phyloP scores from a whole-genome alignment of 2,113 vertebrate species.

The Gavialis gangeticus region DNA sequence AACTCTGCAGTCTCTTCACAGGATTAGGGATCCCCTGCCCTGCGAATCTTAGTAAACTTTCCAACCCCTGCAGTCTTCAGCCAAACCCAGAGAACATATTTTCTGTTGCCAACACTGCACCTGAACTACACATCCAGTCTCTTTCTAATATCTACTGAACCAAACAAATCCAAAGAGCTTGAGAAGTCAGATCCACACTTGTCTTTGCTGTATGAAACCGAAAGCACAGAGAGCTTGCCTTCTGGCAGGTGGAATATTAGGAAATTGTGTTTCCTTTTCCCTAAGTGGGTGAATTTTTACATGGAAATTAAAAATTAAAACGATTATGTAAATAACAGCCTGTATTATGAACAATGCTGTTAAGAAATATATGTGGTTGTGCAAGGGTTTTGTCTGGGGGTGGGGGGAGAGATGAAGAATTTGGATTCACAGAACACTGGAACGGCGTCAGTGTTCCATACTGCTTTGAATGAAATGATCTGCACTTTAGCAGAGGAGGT shows the following conservation, averaged over 20 bases:
- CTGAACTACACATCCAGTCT: neutral
- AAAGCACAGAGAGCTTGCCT: neutral
- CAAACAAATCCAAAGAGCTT: neutral
- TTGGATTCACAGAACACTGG: neutral
- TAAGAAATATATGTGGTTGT: neutral
- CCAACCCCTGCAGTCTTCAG: accelerated
- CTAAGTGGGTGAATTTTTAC: neutral
- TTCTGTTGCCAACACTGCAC: neutral
- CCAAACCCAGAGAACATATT: neutral
- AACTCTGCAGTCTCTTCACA: neutral
- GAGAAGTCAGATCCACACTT: neutral
- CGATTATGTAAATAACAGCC: neutral
- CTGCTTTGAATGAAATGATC: neutral
- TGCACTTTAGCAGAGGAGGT: neutral
- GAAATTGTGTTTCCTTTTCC: neutral
- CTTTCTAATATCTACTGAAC: accelerated
- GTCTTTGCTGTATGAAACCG: neutral
- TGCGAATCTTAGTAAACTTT: neutral
- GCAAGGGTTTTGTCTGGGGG: no score
- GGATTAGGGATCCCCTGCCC: neutral
- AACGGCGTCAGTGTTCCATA: accelerated
- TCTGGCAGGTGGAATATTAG: neutral
- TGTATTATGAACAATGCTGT: neutral
- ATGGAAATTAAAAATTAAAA: no score
- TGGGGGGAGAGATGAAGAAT: neutral